Evolutionary conservation across 2,797 vertebrate species (phyloP), one percentile per base, ranked within the genome.

Genomic region (Mus minutoides): DNA sequence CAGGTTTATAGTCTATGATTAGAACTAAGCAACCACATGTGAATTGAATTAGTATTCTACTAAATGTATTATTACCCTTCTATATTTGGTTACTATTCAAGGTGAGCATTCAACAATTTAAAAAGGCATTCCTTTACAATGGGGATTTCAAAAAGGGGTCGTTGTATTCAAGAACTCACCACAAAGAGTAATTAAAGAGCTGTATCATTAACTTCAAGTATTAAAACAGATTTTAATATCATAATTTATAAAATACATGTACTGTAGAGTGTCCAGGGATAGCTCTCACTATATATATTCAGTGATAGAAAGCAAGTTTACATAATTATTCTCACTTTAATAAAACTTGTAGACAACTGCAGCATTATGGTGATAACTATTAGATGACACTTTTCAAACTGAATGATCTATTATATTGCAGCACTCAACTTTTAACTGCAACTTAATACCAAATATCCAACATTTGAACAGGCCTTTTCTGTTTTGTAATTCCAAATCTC

Each of bases 1-100:
- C 10, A n/a, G 31, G 14, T 88, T 91, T 92, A 40, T 95, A 83
- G 75, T 95, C 78, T 31, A 84, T 52, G 73, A 86, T 78, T 93
- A 88, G 49, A 94, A 88, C n/a, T 24, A 92, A 26, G 93, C 90
- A 60, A 46, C 64, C 84, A n/a, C 54, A 2, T 67, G 75, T 14
- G 56, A 9, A 2, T 87, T 87, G 83, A 34, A 22, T 6, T 58
- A 22, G 21, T 21, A 58, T 58, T 58, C 21, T 22, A 58, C 22
- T 58, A 58, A 22, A 58, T 58, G 21, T 58, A 58, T 58, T 22
- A 22, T 22, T 21, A 22, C 56, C 56, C 56, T 58, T 58, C 19
- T 67, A 84, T 46, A 77, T 46, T 76, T 43, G 73, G 40, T 76
- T 40, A 43, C 62, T 43, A 46, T 76, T 43, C 26, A 76, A 76